Conservation (phyloP, 2,888 invertebrate genomes). For the Physocephala rufipes region DNA sequence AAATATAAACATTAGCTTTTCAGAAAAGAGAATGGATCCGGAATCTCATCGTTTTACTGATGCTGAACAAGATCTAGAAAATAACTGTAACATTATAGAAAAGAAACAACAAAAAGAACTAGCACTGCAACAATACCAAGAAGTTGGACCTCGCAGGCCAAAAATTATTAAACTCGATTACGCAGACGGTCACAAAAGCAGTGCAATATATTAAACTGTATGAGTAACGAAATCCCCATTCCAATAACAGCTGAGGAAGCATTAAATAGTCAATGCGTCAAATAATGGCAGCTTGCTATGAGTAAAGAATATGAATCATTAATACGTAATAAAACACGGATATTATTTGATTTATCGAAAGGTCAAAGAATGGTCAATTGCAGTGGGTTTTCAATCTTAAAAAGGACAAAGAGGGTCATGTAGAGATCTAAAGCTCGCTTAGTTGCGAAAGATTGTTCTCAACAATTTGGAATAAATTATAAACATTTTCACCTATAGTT, state of each 20-base stretch:
- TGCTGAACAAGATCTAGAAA: constrained; percentile 25
- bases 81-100: neutral
- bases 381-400: constrained; percentile 42
- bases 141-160: neutral
- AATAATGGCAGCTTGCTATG: constrained; percentile 37
- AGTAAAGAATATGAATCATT: constrained; percentile 36
- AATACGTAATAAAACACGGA: constrained; percentile 33
- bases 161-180: constrained; percentile 18
- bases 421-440: constrained; percentile 31
- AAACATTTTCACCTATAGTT: constrained; percentile 32
- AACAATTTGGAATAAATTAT: constrained; percentile 39
- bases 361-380: constrained; percentile 37
- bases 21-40: too few species aligned
- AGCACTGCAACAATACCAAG: neutral
- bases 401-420: constrained; percentile 31
- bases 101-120: neutral
- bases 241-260: too few species aligned
- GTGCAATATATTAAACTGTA: too few species aligned
- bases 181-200: too few species aligned
- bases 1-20: too few species aligned
- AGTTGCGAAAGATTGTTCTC: constrained; percentile 35
- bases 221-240: too few species aligned
- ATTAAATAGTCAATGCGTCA: constrained; percentile 21
- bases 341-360: constrained; percentile 31
- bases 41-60: too few species aligned